Evolutionary conservation across 2,888 invertebrate species (phyloP).

Genomic region (Esperia sulphurella): DNA sequence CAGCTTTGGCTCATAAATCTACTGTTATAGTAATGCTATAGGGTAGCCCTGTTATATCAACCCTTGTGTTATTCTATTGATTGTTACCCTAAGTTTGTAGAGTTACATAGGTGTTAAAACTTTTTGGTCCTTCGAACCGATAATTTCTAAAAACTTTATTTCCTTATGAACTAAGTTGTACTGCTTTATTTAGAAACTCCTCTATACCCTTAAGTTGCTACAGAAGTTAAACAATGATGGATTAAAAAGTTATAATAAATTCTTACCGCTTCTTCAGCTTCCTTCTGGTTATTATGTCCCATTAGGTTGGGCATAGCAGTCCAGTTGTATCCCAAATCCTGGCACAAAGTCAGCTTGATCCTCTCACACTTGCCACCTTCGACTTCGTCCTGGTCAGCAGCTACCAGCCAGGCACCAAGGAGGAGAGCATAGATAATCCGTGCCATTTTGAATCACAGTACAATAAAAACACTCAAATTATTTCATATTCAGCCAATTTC

Average conservation of each 20-base stretch:
- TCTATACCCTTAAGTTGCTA: too few species aligned
- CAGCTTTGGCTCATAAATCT: constrained; percentile 22
- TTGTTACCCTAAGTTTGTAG: constrained; percentile 9
- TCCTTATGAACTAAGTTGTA: too few species aligned
- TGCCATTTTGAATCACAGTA: constrained; percentile 36
- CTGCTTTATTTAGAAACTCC: too few species aligned
- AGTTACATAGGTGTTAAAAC: background rate
- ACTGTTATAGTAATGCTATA: constrained; percentile 27
- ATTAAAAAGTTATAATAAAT: constrained; percentile 9
- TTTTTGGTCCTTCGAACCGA: constrained; percentile 9
- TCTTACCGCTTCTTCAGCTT: constrained; percentile 88
- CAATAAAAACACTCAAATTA: constrained; percentile 33
- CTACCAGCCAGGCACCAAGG: constrained; percentile 50
- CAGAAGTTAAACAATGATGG: background rate
- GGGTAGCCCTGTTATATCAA: constrained; percentile 18
- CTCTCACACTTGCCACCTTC: constrained; percentile 85
- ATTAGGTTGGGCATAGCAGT: constrained; percentile 93
- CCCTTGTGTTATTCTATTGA: constrained; percentile 12
- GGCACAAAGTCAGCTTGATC: constrained; percentile 88
- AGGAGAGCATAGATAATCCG: constrained; percentile 60
- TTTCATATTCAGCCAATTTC: constrained; percentile 53
- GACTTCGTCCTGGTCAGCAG: constrained; percentile 63
- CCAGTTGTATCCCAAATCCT: constrained; percentile 91
- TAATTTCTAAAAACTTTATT: too few species aligned
- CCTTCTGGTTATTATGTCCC: constrained; percentile 88